Evolutionary conservation across 2,113 vertebrate genomes (phyloP), one percentile per base, ranked within the genome.

Genomic region (Xenopus borealis): DNA sequence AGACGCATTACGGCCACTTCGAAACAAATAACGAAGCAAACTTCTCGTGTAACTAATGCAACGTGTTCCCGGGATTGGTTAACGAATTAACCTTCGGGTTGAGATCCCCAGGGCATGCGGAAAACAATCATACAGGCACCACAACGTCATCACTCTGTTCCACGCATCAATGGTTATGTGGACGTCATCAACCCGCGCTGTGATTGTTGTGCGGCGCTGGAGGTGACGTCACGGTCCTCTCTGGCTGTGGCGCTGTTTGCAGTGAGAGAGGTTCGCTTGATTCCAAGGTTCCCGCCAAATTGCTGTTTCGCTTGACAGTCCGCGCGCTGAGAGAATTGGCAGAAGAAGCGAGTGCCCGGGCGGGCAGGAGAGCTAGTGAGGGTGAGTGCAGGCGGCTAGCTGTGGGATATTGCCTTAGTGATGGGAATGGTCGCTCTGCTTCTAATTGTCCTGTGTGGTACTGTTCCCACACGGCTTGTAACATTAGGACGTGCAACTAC

Each of bases 201-300:
- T 14, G 17, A 9, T 40, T 9, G 33, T 6, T 7, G 72, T 44
- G 72, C 65, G 17, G 44, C 72, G 72, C 53, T 50, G 14, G 1
- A 13, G 10, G 12, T 63, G n/a, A 63, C 27, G 72, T 62, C 45
- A 55, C 23, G 52, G 58, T 9, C 19, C 40, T 17, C 18, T 13
- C 47, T 45, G 63, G 58, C 55, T 30, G 52, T 20, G 19, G 46
- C 70, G 70, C 47, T 66, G 17, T 52, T 12, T 62, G 17, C 65
- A 46, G 57, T 30, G 61, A 59, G 33, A 66, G 59, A 33, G 55
- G 18, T 53, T 62, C 44, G 1, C 8, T 13, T 55, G 14, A 8
- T 55, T 55, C 47, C 47, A 7, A 75, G 55, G 45, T 75, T 75
- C 74, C 74, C 74, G 74, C 74, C 74, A 76, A 64, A 55, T 55